phyloP scores from a whole-genome alignment of 2,797 vertebrate genomes.

The Eulemur coronatus region DNA sequence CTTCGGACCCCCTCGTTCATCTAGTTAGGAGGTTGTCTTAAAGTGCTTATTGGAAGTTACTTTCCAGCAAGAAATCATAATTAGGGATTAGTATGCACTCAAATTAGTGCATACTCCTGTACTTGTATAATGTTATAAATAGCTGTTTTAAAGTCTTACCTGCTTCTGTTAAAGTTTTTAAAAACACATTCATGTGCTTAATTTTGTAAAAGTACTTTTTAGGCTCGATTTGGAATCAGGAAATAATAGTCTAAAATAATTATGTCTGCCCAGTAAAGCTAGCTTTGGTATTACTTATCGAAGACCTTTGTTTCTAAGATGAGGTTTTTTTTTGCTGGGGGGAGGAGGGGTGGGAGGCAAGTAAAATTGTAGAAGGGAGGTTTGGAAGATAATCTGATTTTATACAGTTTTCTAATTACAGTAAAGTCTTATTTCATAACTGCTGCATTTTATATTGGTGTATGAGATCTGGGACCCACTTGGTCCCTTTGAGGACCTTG shows the following conservation, averaged over 20 bases:
- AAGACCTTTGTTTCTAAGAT: neutral
- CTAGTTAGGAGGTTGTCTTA: neutral
- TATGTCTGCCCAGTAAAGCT: neutral
- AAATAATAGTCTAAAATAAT: conserved; percentile 22
- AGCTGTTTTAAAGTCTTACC: neutral
- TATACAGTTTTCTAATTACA: neutral
- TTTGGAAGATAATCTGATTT: neutral
- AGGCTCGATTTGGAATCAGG: neutral
- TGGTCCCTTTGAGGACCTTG: neutral
- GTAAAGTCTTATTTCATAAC: neutral
- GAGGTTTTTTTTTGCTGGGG: neutral
- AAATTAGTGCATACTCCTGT: neutral
- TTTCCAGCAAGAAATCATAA: neutral
- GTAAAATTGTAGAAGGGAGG: neutral
- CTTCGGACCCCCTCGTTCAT: neutral
- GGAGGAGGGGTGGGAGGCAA: no score
- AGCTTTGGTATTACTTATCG: neutral
- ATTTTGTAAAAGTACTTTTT: neutral
- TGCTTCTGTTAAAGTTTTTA: neutral
- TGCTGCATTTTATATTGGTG: neutral
- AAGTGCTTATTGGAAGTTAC: neutral
- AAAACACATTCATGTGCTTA: neutral
- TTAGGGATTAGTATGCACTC: neutral
- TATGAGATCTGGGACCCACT: neutral
- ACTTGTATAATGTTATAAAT: neutral